Base-by-base conservation (phyloP, 2,888 invertebrate genomes). In the Drosophila anomalata region DNA sequence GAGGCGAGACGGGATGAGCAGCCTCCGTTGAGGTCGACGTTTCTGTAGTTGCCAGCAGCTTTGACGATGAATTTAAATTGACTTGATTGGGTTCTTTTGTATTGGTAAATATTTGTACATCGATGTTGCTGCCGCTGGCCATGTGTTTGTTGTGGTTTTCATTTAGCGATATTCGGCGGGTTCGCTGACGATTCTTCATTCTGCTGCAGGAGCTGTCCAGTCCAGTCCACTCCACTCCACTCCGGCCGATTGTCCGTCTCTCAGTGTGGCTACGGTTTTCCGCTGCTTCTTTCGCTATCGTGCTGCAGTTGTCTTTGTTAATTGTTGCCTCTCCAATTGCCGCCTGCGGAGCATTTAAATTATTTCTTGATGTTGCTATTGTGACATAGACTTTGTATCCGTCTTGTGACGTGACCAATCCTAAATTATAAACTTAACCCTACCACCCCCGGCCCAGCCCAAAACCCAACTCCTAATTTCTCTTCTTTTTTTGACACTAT, bases 51-150 rank as follows among this genome's bases (percentile, higher is more conserved):
- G 54, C 41, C 53, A 66, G 44, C 47, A 74, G 60, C 74, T 78
- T 59, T 69, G 80, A 66, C 67, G 79, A 79, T 76, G 77, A 83
- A 77, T 89, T 79, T 84, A 81, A 86, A 88, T 89, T 89, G 86
- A 86, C 77, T 86, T 89, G 87, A 85, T 85, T 85, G 87, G 81
- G 79, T 52, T 86, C 83, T 70, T 78, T 67, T 83, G 88, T 88
- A 88, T 88, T 87, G 87, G 88, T 87, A 88, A 82, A 78, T 88
- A 78, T 76, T 76, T 82, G 72, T 81, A 87, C 78, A 78, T 85
- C 77, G 63, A 76, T 76, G 72, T 73, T 68, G 75, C 44, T 57
- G 74, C 44, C 59, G 60, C 60, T 66, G 68, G 56, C 71, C 65
- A 48, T 65, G 73, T 72, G 61, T 61, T 31, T 67, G 52, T 57